Base-by-base conservation (phyloP, 1,140 invertebrate genomes). In the Conopomorpha cramerella region DNA sequence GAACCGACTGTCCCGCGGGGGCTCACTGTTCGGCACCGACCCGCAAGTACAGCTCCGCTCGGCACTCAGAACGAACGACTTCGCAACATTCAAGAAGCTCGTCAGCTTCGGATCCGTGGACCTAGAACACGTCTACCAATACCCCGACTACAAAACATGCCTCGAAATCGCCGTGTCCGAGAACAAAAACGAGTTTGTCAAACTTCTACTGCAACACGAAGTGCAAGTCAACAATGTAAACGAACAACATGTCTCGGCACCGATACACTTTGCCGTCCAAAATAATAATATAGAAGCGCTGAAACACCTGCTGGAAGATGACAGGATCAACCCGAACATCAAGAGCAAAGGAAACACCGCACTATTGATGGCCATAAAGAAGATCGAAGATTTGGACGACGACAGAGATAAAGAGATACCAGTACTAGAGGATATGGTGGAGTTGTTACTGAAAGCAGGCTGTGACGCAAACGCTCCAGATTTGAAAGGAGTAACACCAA, bases 261-360 rank as follows among this genome's bases (percentile, higher is more conserved):
- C 86, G 0, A 74, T 91, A 25, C 88, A 87, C 63, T 86, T 85
- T 37, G 86, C 85, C 1, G 77, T 81, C 1, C 81, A 86, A 50
- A 77, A 65, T 1, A 77, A 79, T 25, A 79, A 87, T 49, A 52
- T 65, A 1, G 58, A 78, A 2, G 81, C 81, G 7, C 38, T 91
- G 2, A 44, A 55, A 15, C 49, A 58, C 2, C 52, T 90, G 4
- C 44, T 90, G 10, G 56, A 81, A 8, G 55, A 80, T 17, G 66
- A 72, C 3, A 70, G 78, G 34, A 76, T 85, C n/a, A 64, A 83
- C 32, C 62, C 82, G 2, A 78, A 82, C 38, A 58, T 73, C 1
- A 77, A 73, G 37, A 77, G 73, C 31, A 73, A 74, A 41, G 71
- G 81, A 17, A 79, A 82, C 12, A 86, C 85, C 1, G 82, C 86